These are phyloP conservation scores for Tupaia chinensis DNA, from an alignment of 2,113 vertebrate genomes.

Conservation along the genomic window DNA sequence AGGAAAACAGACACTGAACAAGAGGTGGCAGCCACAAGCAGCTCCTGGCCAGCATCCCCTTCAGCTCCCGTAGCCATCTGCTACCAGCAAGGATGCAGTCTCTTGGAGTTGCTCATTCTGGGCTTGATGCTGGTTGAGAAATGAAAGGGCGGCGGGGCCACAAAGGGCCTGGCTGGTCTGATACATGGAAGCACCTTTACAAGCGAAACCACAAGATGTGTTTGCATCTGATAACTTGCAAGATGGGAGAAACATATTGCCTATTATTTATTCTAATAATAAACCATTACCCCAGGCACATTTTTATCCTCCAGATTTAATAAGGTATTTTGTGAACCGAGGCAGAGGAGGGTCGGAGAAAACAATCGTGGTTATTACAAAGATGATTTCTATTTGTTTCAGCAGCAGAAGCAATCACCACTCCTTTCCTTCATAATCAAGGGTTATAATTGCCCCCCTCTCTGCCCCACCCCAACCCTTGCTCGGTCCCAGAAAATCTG, in stretches of 20 bases:
- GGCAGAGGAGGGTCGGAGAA: constrained; percentile 63
- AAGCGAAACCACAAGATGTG: background rate
- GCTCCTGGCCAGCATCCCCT: too few species aligned
- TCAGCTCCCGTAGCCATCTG: background rate
- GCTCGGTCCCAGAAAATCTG: constrained; percentile 23
- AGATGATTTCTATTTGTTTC: constrained; percentile 74
- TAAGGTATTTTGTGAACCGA: constrained; percentile 81
- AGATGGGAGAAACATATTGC: background rate
- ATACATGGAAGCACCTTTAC: background rate
- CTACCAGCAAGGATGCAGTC: background rate
- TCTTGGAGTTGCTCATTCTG: background rate
- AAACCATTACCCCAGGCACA: constrained; percentile 74
- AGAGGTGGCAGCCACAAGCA: background rate
- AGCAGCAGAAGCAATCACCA: constrained; percentile 10
- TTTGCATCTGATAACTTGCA: constrained; percentile 34
- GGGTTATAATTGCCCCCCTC: constrained; percentile 38
- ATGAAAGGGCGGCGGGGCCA: background rate
- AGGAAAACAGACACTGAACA: background rate
- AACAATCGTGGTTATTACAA: constrained; percentile 63
- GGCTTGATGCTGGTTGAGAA: background rate
- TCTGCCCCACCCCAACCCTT: background rate
- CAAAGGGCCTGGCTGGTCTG: background rate
- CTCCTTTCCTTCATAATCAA: constrained; percentile 61
- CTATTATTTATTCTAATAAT: constrained; percentile 79
- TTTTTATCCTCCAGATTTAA: constrained; percentile 78